Base-by-base conservation (phyloP, 2,113 vertebrate genomes). In the Calypte anna region DNA sequence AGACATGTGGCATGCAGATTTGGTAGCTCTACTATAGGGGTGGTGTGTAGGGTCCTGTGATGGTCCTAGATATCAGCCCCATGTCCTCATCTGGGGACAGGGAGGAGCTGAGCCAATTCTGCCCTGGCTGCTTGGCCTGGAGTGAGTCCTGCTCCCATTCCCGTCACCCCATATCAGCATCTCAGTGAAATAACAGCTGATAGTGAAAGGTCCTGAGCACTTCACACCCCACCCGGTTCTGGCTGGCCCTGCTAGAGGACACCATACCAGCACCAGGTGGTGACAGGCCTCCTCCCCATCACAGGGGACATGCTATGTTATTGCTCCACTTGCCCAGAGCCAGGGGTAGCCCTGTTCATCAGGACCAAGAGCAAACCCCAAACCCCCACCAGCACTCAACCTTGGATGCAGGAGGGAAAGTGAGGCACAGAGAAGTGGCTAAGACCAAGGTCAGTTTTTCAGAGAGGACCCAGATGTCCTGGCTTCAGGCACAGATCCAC, bases 401-500 rank as follows among this genome's bases (percentile, higher is more conserved):
- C 9, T 28, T 18, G 27, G 23, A 79, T 38, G 16, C 31, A 74
- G 22, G 14, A 31, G 95, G 86, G 53, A 92, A 96, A 96, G 57
- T 86, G 88, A 96, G 91, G 82, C 94, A 94, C 61, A 3, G 80
- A 95, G 80, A 88, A 77, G n/a, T 0, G 28, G 74, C 92, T 95
- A 93, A 88, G 95, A 82, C 85, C 85, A 93, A 94, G 61, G 85
- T 94, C 87, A 94, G 76, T 88, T 94, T 78, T 95, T 96, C 90
- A 90, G 79, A 85, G 13, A 88, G 69, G 87, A 94, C 72, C 44
- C 81, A 86, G 94, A n/a, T 3, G 6, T 88, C 69, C 88, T 74
- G 91, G 91, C 48, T 89, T 78, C 89, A 80, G 96, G 95, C 94
- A 96, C 91, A 96, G 90, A 93, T 93, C 82, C 88, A 91, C 63